Base-by-base conservation (phyloP, 2,797 vertebrate species). In the Eurystomus glaucurus region DNA sequence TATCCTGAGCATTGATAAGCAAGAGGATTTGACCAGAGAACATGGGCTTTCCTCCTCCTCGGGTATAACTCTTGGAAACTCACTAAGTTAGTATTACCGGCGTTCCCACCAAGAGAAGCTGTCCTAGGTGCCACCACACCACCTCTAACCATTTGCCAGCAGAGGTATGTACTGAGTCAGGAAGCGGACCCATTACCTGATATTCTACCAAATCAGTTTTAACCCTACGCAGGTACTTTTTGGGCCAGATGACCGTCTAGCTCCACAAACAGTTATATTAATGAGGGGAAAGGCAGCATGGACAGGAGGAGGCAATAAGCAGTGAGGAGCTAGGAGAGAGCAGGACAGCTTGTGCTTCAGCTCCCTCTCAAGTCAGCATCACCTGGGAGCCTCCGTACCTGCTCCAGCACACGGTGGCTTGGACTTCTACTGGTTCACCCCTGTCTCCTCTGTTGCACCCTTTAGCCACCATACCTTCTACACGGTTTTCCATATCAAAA, bases 171-270 rank as follows among this genome's bases (percentile, higher is more conserved):
- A 10, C 58, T n/a, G 11, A 39, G 19, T 20, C 37, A 20, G 29
- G n/a, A 61, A 51, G 11, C 10, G 45, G n/a, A 50, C 9, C 64
- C 2, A 0, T n/a, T 31, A 37, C 18, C 20, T 11, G 11, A 31
- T 51, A 35, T 75, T 65, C 76, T 43, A 61, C 48, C 68, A 57
- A 46, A 28, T 39, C 28, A 17, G 7, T 58, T 93, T 91, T 29
- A 77, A 39, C 39, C 11, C 31, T 43, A 4, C 0, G 1, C 31
- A n/a, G 25, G 4, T 1, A 37, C 35, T 75, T 57, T 14, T 1
- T 0, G 48, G 31, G 48, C 7, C 33, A 58, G 52, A 26, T 41
- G 61, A 55, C 16, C n/a, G 33, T 50, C 55, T 35, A 31, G 55
- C 39, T 50, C 25, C 51, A 45, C 18, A 29, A 52, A 41, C 5